Percentiles rank a stretch among this genome's conserved stretches.
phyloP scores from a whole-genome alignment of 2,113 vertebrate genomes.

The Chrysemys picta region DNA sequence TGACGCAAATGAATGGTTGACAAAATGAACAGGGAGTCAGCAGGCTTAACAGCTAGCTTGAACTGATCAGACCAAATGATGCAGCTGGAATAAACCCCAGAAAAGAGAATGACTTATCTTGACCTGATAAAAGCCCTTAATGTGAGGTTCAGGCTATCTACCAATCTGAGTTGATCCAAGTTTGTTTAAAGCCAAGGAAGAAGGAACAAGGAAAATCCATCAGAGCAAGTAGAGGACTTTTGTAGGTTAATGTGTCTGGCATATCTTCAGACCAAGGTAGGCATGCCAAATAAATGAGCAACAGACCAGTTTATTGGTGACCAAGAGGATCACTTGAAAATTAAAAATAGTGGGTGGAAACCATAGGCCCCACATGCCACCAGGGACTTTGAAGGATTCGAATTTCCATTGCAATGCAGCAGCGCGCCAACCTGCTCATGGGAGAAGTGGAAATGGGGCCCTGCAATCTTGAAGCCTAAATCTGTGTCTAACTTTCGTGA shows the following conservation, averaged over 20 bases:
- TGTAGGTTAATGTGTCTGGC: background rate
- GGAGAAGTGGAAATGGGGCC: background rate
- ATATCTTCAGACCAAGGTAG: background rate
- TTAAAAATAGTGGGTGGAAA: background rate
- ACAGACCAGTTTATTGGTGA: no score
- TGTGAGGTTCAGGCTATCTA: background rate
- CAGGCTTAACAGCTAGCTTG: background rate
- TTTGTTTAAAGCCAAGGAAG: background rate
- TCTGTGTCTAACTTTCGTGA: background rate
- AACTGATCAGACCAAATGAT: background rate
- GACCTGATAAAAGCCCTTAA: background rate
- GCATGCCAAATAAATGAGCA: background rate
- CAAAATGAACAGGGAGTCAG: background rate
- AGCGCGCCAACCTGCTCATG: background rate
- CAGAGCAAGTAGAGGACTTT: background rate
- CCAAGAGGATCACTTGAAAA: background rate
- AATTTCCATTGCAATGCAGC: background rate
- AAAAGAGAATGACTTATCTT: background rate
- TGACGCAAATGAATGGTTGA: background rate
- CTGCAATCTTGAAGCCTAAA: fast-evolving
- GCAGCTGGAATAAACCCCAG: background rate
- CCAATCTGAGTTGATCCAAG: background rate
- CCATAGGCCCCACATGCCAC: background rate
- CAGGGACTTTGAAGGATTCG: fast-evolving
- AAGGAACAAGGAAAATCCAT: background rate